phyloP scores from a whole-genome alignment of 2,888 invertebrate genomes.

The Mesoligia furuncula region DNA sequence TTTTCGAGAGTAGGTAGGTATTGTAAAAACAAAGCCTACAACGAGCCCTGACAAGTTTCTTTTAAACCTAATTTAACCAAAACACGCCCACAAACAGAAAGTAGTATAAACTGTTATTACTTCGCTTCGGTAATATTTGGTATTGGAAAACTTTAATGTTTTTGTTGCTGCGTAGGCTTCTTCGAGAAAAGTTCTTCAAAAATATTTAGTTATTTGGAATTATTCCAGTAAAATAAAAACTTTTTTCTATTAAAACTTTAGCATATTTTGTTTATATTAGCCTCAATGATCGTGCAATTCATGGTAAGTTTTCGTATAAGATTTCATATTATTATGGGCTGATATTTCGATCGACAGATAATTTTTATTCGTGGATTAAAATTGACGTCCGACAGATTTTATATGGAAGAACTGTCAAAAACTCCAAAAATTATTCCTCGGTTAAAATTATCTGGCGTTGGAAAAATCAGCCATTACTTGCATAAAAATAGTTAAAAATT shows the following conservation, averaged over 20 bases:
- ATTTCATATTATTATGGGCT: background rate
- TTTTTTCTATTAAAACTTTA: constrained; percentile 44
- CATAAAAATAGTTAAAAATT: too few species aligned
- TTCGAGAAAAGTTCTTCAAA: constrained; percentile 27
- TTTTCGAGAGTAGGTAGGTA: background rate
- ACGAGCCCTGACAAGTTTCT: constrained; percentile 39
- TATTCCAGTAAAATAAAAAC: constrained; percentile 14
- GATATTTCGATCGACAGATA: too few species aligned
- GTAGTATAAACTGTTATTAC: constrained; percentile 59
- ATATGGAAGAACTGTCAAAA: too few species aligned
- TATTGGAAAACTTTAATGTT: constrained; percentile 65
- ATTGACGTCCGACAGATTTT: too few species aligned
- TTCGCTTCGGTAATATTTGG: constrained; percentile 61
- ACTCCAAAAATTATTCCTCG: too few species aligned
- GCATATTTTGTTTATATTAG: constrained; percentile 4
- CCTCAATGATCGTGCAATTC: background rate
- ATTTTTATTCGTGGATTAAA: too few species aligned
- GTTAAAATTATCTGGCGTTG: too few species aligned
- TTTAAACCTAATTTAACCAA: constrained; percentile 56
- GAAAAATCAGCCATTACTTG: background rate
- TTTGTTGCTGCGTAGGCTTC: constrained; percentile 51
- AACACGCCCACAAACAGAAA: constrained; percentile 52
- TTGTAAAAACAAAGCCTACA: constrained; percentile 22
- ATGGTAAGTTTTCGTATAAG: background rate
- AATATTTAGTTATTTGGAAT: constrained; percentile 24